A percentile compares a stretch with the other conserved stretches of the same genome.
phyloP scores from a whole-genome alignment of 1,140 invertebrate species.

The Drosophila pseudoananassae region DNA sequence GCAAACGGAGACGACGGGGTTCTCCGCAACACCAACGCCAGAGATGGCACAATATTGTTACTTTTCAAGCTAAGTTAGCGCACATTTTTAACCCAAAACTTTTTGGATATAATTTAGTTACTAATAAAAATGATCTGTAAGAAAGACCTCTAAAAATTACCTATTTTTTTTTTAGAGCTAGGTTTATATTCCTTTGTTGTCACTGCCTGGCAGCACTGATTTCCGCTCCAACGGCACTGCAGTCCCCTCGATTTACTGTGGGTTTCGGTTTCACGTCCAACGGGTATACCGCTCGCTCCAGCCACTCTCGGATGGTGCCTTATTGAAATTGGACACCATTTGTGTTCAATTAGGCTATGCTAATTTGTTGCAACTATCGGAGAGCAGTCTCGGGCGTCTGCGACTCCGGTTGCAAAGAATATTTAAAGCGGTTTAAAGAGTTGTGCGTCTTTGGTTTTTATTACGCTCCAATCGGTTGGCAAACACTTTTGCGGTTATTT shows the following conservation, averaged over 20 bases:
- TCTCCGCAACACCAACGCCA: conserved; percentile 6
- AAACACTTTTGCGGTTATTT: conserved; percentile 46
- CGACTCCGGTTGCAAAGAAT: not conserved
- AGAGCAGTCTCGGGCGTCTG: not conserved
- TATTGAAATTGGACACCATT: conserved; percentile 78
- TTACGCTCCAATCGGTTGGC: not conserved
- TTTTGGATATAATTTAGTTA: too few species aligned
- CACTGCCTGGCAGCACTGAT: conserved; percentile 12
- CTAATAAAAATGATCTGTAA: not conserved
- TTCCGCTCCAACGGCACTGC: not conserved
- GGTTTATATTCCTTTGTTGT: not conserved
- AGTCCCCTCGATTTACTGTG: conserved; percentile 10
- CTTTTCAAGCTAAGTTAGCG: not conserved
- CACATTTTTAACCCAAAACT: not conserved
- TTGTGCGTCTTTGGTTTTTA: conserved; percentile 3
- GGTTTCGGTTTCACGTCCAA: conserved; percentile 56
- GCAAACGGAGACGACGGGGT: conserved; percentile 63
- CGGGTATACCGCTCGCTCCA: conserved; percentile 9
- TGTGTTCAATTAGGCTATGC: conserved; percentile 81
- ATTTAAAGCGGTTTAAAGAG: conserved; percentile 27
- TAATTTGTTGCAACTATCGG: conserved; percentile 64
- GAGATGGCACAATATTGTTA: not conserved
- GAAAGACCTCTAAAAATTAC: not conserved
- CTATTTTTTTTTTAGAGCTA: not conserved
- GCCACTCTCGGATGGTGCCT: conserved; percentile 42